Base-by-base conservation (phyloP, 2,888 invertebrate genomes). In the Nineta flava region DNA sequence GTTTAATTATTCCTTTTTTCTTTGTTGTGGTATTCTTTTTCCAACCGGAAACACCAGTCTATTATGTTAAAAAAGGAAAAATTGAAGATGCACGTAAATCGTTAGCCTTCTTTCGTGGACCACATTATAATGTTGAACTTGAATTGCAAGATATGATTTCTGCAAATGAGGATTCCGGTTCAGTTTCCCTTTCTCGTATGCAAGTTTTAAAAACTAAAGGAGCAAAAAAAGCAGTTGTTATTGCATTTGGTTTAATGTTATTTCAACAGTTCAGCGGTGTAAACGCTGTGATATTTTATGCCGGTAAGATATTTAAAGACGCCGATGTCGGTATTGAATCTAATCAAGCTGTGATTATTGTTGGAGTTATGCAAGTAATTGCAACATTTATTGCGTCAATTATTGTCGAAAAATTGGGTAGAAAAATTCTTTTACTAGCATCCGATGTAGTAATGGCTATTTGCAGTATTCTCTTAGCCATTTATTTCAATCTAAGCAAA, bases 261-360 rank as follows among this genome's bases (percentile, higher is more conserved):
- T 87, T 92, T 68, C 94, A 94, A 62, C 93, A 93, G 63, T 70
- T 91, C 50, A 80, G 83, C 52, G 88, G 88, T 38, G 79, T 87
- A 47, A 90, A 90, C 59, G 85, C 86, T 1, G 82, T 90, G 6
- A 83, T 90, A 54, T 86, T 90, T 65, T 88, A 87, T 59, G 76
- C 83, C 0, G 75, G 76, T 0, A 64, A 71, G 2, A 93, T 94
- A 52, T 92, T 93, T 64, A 59, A 66, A 47, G 74, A 72, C 34
- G 79, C 86, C 10, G 77, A 77, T 4, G 73, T 75, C 2, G 54
- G 66, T 0, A 69, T 87, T 19, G 65, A 74, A 12, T 63, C 79
- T 0, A 71, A 75, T 32, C 61, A 75, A 6, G 77, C 85, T 0
- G 78, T 87, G 0, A 87, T 92, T 34, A 75, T 90, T 46, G 80